Conservation (phyloP, 2,113 vertebrate genomes). For the Pristiophorus japonicus region DNA sequence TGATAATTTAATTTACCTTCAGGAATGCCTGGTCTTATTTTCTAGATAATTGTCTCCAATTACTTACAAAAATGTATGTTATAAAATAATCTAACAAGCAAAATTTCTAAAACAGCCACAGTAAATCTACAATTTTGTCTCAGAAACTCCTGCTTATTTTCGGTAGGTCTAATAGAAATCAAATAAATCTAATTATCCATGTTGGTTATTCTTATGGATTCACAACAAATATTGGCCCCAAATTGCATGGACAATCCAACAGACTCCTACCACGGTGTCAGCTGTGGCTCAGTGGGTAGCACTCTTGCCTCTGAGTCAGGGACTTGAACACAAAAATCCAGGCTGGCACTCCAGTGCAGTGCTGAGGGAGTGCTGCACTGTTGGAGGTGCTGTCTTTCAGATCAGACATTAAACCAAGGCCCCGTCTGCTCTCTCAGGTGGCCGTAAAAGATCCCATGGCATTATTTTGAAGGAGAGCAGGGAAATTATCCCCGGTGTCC, state of each 20-base stretch:
- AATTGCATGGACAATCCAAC: neutral
- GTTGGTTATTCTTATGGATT: neutral
- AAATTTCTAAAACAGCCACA: neutral
- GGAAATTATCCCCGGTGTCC: no score
- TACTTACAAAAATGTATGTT: neutral
- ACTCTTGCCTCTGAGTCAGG: no score
- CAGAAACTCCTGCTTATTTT: neutral
- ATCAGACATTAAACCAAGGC: no score
- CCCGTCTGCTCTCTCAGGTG: no score
- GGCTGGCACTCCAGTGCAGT: no score
- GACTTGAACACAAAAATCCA: no score
- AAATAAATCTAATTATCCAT: neutral
- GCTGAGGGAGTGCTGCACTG: no score
- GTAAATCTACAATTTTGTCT: neutral
- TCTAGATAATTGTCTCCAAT: neutral
- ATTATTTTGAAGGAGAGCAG: no score
- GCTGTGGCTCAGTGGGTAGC: no score
- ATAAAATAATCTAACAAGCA: neutral
- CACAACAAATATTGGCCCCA: neutral
- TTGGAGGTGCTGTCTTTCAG: no score
- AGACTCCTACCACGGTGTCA: neutral
- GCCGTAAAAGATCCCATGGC: no score
- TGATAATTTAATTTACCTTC: neutral
- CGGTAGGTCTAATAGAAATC: neutral
- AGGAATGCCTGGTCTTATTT: neutral